A percentile compares a stretch with the other conserved stretches of the same genome.
Evolutionary conservation across 2,113 vertebrate species (phyloP).

Genomic region (Emydocephalus ijimae): DNA sequence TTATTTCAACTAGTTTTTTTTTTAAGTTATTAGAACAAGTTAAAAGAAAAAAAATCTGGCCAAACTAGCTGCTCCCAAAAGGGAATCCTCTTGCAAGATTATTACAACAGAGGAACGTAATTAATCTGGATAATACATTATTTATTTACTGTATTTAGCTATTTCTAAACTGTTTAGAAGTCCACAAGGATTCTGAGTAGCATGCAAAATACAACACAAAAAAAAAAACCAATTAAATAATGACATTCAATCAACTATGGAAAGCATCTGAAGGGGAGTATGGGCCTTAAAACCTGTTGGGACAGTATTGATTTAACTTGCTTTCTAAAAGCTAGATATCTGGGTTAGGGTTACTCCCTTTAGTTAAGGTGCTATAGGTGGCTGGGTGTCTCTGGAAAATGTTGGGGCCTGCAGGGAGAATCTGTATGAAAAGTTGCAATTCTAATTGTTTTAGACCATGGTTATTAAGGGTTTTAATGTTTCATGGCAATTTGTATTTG

Average conservation of each 20-base stretch:
- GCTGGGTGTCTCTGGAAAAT: not conserved
- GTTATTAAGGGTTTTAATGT: not conserved
- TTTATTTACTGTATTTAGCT: not conserved
- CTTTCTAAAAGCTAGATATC: not conserved
- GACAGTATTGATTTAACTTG: not conserved
- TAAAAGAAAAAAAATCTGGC: not conserved
- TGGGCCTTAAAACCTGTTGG: not conserved
- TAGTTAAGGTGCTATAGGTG: not conserved
- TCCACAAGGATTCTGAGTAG: not conserved
- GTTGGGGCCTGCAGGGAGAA: not conserved
- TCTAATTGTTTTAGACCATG: not conserved
- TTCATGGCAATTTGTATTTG: not conserved
- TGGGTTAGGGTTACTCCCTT: not conserved
- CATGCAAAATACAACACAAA: not conserved
- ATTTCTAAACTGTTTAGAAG: not conserved
- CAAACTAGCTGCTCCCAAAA: not conserved
- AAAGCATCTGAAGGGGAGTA: not conserved
- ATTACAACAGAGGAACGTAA: not conserved
- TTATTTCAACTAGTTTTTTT: not conserved
- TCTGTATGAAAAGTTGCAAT: not conserved
- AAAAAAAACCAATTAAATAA: not conserved
- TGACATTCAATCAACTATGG: not conserved
- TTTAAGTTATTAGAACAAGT: not conserved
- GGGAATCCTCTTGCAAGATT: not conserved
- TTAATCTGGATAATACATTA: not conserved